phyloP scores from a whole-genome alignment of 2,113 vertebrate species.

The Neogale vison region DNA sequence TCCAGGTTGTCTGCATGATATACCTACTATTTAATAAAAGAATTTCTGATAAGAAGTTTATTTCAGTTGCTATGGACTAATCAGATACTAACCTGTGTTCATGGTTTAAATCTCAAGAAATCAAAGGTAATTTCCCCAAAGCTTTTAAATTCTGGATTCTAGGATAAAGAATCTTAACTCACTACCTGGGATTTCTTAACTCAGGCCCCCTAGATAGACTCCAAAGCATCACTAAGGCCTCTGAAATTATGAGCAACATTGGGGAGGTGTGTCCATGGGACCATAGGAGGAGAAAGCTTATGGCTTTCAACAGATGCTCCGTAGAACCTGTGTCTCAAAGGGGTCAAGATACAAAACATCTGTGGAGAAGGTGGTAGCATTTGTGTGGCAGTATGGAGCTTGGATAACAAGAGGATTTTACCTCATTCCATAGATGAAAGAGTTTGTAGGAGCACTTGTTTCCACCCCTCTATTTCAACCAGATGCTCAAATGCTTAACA shows the following conservation, averaged over 20 bases:
- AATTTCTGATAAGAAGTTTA: not conserved
- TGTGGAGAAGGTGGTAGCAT: not conserved
- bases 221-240: not conserved
- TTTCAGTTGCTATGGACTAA: not conserved
- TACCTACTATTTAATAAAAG: not conserved
- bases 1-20: not conserved
- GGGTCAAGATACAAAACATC: not conserved
- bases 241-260: not conserved
- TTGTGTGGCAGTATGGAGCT: not conserved
- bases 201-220: not conserved
- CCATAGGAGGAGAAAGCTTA: not conserved
- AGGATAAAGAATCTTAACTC: not conserved
- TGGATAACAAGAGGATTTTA: not conserved
- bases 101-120: not conserved
- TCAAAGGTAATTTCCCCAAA: not conserved
- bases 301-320: not conserved
- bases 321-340: not conserved
- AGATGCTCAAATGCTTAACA: not conserved
- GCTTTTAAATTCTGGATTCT: not conserved
- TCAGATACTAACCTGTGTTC: not conserved
- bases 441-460: not conserved
- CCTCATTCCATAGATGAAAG: not conserved
- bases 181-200: not conserved
- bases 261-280: rapidly evolving
- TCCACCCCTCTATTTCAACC: not conserved